Base-by-base conservation (phyloP, 2,888 invertebrate species). In the Arctia plantaginis region DNA sequence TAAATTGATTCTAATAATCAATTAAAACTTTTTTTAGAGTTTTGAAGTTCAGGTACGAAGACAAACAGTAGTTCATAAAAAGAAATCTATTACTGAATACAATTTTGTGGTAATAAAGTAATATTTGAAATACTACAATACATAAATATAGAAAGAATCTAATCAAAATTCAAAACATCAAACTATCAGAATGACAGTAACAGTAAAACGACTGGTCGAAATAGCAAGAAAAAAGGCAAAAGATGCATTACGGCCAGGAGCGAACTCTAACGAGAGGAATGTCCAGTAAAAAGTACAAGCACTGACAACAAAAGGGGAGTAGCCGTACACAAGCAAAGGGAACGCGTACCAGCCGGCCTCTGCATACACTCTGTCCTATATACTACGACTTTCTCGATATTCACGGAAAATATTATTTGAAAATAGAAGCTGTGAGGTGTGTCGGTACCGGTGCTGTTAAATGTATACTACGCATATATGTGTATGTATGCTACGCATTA, bases 251-350 rank as follows among this genome's bases (percentile, higher is more conserved):
- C 66, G 69, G 51, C 67, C 68, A 78, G 77, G 66, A 80, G 73
- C 71, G 72, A 74, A 74, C 69, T 74, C 74, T 80, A 82, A 83
- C 79, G 82, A 85, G 76, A 81, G 78, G 80, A 77, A 83, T 83
- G 86, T 85, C 85, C 81, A 82, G 83, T 71, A 79, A 79, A 79
- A 79, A 80, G 82, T 73, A 80, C 80, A 80, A 80, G 77, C 69
- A 44, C 74, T 80, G 80, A 78, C 80, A 81, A 85, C 84, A 88
- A 86, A 85, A 83, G 80, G 79, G 77, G 75, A 77, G 69, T 74
- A 77, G 78, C 62, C n/a, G 69, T 78, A 81, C 74, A 85, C 82
- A 86, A 85, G 83, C 83, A 82, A 82, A 82, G 80, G 80, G 83
- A 83, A 78, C 80, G 73, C 74, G 73, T 47, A 62, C 68, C 65